Base-by-base conservation (phyloP, 1,140 invertebrate species). In the Drosophila sproati region DNA sequence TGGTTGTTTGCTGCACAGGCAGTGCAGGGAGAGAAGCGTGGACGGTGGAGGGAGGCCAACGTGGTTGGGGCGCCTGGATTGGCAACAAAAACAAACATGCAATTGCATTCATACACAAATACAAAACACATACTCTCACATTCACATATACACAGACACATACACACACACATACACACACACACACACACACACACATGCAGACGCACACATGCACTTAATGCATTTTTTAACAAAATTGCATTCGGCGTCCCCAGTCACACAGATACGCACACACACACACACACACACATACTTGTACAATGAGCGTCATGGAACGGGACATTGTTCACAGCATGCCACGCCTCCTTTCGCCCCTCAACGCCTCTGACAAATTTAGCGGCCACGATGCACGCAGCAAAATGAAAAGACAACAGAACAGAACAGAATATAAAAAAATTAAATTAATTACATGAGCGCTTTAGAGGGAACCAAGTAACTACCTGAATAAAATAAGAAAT, bases 211-310 rank as follows among this genome's bases (percentile, higher is more conserved):
- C 77, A 80, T 78, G 60, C 70, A 89, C 80, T 89, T 88, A 88
- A 87, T 87, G 83, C 82, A 87, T 87, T 87, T 83, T 69, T 87
- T 87, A 88, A 88, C 82, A 88, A 88, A 88, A 88, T 88, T 87
- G 83, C 83, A 88, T 88, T 87, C 80, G 82, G 67, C 82, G 72
- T 88, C 77, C 83, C 77, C 83, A 62, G 7, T 31, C 63, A 56
- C 43, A 67, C 62, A 66, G 59, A 78, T 61, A 69, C 71, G 67
- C 59, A 62, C 41, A 69, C 59, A 73, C 48, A 70, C 51, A 54
- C 50, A 55, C n/a, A 37, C 48, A 20, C 39, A 68, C 37, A 63
- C 39, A 43, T 47, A 64, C 41, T 12, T 43, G 45, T 31, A 48
- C 76, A 61, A 20, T 20, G 20, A 20, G 1, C 20, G 20, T 54